These are phyloP conservation scores for Drosophila miranda DNA, from an alignment of 1,140 invertebrate genomes.

Conservation along the genomic window DNA sequence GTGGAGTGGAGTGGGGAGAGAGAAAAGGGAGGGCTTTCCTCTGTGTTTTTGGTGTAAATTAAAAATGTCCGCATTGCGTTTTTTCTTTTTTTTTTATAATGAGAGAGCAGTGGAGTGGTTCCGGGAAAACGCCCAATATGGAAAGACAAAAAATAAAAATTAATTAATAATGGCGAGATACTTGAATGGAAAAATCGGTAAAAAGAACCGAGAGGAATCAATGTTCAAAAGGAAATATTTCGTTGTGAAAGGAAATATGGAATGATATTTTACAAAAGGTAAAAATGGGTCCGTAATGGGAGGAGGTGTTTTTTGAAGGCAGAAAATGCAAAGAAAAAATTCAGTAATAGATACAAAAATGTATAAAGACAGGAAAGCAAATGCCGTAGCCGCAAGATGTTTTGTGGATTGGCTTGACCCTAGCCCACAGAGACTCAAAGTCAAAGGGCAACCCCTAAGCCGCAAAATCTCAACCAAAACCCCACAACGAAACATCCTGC, in stretches of 20 bases:
- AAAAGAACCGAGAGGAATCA: constrained; percentile 6
- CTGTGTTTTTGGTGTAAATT: constrained; percentile 41
- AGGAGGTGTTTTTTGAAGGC: no score
- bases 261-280: not conserved
- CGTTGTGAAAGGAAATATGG: not conserved
- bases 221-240: constrained; percentile 30
- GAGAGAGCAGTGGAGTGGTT: not conserved
- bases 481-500: not conserved
- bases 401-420: constrained; percentile 21
- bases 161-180: constrained; percentile 52
- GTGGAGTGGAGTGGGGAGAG: not conserved
- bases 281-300: not conserved
- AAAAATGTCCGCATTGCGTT: constrained; percentile 45
- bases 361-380: no score
- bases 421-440: constrained; percentile 18
- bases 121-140: constrained; percentile 15
- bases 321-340: no score
- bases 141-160: constrained; percentile 51
- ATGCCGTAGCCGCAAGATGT: not conserved
- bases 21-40: constrained; percentile 14
- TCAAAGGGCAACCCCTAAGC: constrained; percentile 31
- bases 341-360: not conserved
- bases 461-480: constrained; percentile 9
- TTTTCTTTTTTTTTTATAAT: constrained; percentile 40
- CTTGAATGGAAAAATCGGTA: constrained; percentile 12